These are phyloP conservation scores for Melinaea menophilus DNA, from an alignment of 2,888 invertebrate genomes.

Conservation along the genomic window DNA sequence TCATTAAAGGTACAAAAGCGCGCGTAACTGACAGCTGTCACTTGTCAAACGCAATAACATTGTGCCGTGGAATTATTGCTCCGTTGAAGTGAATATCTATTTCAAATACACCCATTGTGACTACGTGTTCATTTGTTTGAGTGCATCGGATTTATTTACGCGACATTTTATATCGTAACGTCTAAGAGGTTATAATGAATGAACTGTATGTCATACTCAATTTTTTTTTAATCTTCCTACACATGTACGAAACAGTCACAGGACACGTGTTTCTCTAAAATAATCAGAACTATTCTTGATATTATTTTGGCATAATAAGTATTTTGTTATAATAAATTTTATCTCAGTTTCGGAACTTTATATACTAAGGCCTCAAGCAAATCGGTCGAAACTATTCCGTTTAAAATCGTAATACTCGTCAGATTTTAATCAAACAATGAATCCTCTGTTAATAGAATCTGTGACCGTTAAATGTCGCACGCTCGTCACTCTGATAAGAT, in stretches of 20 bases:
- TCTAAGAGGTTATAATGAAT: background rate
- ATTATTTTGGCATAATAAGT: too few relatives aligned
- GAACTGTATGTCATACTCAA: background rate
- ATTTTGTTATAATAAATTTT: too few relatives aligned
- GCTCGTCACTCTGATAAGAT: conserved; percentile 38
- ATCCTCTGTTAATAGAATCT: conserved; percentile 20
- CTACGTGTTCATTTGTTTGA: background rate
- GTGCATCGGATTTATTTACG: background rate
- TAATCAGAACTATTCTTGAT: too few relatives aligned
- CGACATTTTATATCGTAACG: background rate
- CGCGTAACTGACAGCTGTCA: conserved; percentile 61
- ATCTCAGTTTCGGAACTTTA: too few relatives aligned
- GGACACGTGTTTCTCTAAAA: too few relatives aligned
- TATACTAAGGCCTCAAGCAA: too few relatives aligned
- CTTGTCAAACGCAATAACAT: conserved; percentile 46
- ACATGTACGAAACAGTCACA: too few relatives aligned
- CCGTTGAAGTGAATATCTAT: background rate
- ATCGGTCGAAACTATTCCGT: too few relatives aligned
- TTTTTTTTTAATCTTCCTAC: background rate
- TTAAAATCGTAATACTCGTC: conserved; percentile 23
- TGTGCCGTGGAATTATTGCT: conserved; percentile 26
- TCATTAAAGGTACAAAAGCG: conserved; percentile 40
- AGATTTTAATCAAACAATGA: conserved; percentile 6
- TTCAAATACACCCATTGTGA: background rate
- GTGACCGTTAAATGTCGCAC: conserved; percentile 30